A percentile compares a stretch with the other conserved stretches of the same genome.
phyloP scores from a whole-genome alignment of 2,888 invertebrate genomes.

The Panorpa germanica region DNA sequence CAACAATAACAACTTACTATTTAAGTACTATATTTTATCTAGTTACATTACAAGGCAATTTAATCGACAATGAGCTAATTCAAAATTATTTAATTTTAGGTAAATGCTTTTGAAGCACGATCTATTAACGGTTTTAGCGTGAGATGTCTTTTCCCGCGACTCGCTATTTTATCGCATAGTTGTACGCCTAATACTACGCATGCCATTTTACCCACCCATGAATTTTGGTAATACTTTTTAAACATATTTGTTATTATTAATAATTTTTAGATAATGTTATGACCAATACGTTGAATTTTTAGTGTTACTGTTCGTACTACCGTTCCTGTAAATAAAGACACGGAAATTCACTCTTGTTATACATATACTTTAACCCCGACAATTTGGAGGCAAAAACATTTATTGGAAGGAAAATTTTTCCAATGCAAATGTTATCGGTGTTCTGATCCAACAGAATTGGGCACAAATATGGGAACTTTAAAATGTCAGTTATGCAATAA shows the following conservation, averaged over 20 bases:
- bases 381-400: conserved; percentile 41
- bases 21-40: neutral
- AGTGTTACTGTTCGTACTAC: conserved; percentile 54
- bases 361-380: conserved; percentile 60
- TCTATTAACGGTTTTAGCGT: conserved; percentile 43
- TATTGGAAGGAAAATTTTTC: conserved; percentile 63
- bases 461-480: conserved; percentile 57
- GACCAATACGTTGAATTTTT: conserved; percentile 12
- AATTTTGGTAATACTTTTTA: conserved; percentile 23
- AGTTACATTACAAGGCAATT: neutral
- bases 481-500: conserved; percentile 62
- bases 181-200: conserved; percentile 71
- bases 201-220: conserved; percentile 34
- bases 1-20: conserved; percentile 1
- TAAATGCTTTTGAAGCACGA: conserved; percentile 60
- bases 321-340: conserved; percentile 38
- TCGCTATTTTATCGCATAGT: conserved; percentile 59
- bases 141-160: conserved; percentile 59
- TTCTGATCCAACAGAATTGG: conserved; percentile 60
- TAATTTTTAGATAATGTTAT: neutral
- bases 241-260: conserved; percentile 1
- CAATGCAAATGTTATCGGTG: conserved; percentile 57
- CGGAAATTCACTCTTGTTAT: conserved; percentile 52
- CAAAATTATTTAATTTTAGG: conserved; percentile 19
- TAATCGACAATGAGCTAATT: neutral